Base-by-base conservation (phyloP, 2,888 invertebrate species). In the Chironomus riparius region DNA sequence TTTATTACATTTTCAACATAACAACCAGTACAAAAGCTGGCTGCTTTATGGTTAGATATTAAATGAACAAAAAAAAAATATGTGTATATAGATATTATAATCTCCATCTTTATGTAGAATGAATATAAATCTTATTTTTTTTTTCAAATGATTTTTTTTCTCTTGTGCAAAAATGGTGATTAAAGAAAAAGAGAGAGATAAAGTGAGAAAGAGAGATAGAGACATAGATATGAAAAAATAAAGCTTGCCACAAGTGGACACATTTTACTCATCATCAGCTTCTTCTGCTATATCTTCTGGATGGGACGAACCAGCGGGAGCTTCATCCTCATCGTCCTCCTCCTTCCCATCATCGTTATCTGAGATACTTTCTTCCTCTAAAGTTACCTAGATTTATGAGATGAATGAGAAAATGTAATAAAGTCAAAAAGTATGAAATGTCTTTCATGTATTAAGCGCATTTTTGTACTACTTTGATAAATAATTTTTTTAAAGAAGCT, bases 361-460 rank as follows among this genome's bases (percentile, higher is more conserved):
- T 62, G 74, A 74, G 22, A 15, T 68, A 38, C 76, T 76, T 22
- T 76, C 76, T 68, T 76, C 76, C 15, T 76, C 76, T 28, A 76
- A 50, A 18, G 76, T 76, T 38, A 76, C 76, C 76, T 76, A 47
- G 56, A 56, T 56, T n/a, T 65, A 50, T 50, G 50, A 5, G 65
- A 56, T 15, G 12, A 15, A 18, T 61, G n/a, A 18, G 4, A 61
- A 61, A 61, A 28, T 15, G 6, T 18, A 61, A 61, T 61, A 18
- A 13, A 18, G 15, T 61, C 18, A 18, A 61, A n/a, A 15, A 18
- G 15, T 21, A 6, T 1, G 2, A 10, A 38, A 38, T 38, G 38
- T 38, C 10, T 38, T 38, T 38, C 0, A 10, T 38, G 38, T 2
- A 38, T 38, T 10, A 38, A 38, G 38, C 38, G 38, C 38, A 38